Evolutionary conservation across 2,888 invertebrate genomes (phyloP).

Genomic region (Eupithecia inturbata): DNA sequence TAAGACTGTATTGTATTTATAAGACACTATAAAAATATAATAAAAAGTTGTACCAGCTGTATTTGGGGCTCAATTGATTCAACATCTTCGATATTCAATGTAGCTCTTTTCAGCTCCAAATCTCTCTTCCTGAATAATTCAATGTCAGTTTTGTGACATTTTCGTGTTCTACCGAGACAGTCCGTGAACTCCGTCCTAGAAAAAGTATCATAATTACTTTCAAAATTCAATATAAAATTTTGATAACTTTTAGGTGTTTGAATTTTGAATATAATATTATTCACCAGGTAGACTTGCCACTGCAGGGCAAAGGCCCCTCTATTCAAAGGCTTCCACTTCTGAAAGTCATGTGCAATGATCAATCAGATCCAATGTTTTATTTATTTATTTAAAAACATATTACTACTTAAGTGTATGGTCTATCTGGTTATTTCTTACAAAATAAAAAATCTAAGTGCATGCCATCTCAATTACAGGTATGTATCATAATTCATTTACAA

Average conservation of each 20-base stretch:
- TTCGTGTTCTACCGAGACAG: constrained; percentile 93
- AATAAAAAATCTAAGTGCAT: too few relatives aligned
- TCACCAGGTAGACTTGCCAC: too few relatives aligned
- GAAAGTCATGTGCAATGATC: too few relatives aligned
- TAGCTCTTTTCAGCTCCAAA: constrained; percentile 68
- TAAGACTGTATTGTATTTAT: too few relatives aligned
- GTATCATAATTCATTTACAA: background rate
- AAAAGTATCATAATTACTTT: constrained; percentile 32
- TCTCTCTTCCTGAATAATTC: constrained; percentile 69
- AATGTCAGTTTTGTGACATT: constrained; percentile 92
- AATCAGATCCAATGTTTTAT: too few relatives aligned
- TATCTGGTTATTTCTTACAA: too few relatives aligned
- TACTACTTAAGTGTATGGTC: too few relatives aligned
- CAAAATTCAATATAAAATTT: background rate
- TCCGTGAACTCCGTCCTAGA: constrained; percentile 94
- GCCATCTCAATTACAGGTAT: background rate
- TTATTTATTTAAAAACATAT: too few relatives aligned
- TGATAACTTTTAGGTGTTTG: too few relatives aligned
- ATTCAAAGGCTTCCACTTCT: too few relatives aligned
- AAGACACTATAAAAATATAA: background rate
- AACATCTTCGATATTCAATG: constrained; percentile 85
- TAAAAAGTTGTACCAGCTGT: constrained; percentile 37
- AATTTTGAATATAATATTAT: too few relatives aligned
- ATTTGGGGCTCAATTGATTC: constrained; percentile 44
- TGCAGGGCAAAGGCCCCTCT: too few relatives aligned